phyloP scores from a whole-genome alignment of 2,797 vertebrate species.

The Phrynocephalus guinanensis region DNA sequence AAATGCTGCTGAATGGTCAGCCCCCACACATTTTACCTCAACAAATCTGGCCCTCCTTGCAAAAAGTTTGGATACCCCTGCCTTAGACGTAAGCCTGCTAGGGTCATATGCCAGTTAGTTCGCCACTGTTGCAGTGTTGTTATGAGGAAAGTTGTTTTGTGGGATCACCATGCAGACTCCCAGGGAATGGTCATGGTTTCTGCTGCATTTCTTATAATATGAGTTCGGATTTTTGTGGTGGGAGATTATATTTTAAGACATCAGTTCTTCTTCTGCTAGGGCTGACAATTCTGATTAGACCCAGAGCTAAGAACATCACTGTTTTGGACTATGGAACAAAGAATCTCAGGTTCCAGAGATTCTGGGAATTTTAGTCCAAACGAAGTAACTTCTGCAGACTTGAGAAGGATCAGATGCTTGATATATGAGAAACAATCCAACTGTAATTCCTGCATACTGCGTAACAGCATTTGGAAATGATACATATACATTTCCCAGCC shows the following conservation, averaged over 20 bases:
- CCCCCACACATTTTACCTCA: no score
- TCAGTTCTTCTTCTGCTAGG: not conserved
- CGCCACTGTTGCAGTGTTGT: not conserved
- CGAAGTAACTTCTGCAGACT: no score
- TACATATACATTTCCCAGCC: conserved; percentile 8
- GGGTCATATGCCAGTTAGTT: not conserved
- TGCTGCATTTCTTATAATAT: not conserved
- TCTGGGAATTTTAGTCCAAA: no score
- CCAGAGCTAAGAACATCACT: no score
- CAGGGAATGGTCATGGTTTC: not conserved
- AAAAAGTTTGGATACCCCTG: no score
- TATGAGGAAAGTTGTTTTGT: not conserved
- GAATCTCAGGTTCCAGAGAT: no score
- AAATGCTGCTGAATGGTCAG: no score
- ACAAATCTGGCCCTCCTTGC: no score
- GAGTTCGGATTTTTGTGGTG: not conserved
- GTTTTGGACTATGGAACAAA: no score
- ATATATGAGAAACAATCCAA: conserved; percentile 42
- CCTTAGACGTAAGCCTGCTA: not conserved
- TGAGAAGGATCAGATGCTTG: not conserved
- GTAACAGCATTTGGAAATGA: conserved; percentile 58
- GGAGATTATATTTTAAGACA: not conserved
- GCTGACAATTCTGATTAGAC: not conserved
- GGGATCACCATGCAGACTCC: not conserved
- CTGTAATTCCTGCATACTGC: conserved; percentile 56